These are phyloP conservation scores for Meganola albula DNA, from an alignment of 2,888 invertebrate genomes.

Conservation along the genomic window DNA sequence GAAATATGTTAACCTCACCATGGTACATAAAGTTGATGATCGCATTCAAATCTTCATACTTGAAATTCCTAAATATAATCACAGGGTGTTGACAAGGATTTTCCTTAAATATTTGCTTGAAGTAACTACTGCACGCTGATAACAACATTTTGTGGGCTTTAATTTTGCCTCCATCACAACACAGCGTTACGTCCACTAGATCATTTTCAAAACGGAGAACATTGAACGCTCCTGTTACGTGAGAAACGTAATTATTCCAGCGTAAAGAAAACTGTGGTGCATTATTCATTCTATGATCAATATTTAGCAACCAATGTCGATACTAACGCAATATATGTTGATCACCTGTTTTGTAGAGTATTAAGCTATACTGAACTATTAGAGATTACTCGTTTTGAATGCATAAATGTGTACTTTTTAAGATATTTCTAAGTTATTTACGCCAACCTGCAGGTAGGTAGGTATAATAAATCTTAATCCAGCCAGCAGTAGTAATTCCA, in stretches of 20 bases:
- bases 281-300: constrained; percentile 67
- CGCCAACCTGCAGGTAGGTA: too few species aligned
- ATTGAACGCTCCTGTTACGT: constrained; percentile 89
- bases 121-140: constrained; percentile 90
- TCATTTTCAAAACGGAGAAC: constrained; percentile 82
- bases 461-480: too few species aligned
- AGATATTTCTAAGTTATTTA: too few species aligned
- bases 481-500: too few species aligned
- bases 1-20: constrained; percentile 89
- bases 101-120: constrained; percentile 83
- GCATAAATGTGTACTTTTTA: too few species aligned
- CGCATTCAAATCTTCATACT: constrained; percentile 86
- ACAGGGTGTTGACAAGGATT: constrained; percentile 89
- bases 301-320: too few species aligned
- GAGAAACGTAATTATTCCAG: constrained; percentile 91
- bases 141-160: constrained; percentile 91
- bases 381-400: too few species aligned
- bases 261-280: constrained; percentile 90
- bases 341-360: too few species aligned
- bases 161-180: constrained; percentile 90
- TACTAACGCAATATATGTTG: too few species aligned
- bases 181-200: constrained; percentile 90
- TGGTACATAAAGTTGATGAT: constrained; percentile 90
- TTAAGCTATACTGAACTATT: too few species aligned
- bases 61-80: constrained; percentile 87